A percentile compares a stretch with the other conserved stretches of the same genome.
These are phyloP conservation scores for Sylvia borin DNA, from an alignment of 2,797 vertebrate species.

Conservation along the genomic window DNA sequence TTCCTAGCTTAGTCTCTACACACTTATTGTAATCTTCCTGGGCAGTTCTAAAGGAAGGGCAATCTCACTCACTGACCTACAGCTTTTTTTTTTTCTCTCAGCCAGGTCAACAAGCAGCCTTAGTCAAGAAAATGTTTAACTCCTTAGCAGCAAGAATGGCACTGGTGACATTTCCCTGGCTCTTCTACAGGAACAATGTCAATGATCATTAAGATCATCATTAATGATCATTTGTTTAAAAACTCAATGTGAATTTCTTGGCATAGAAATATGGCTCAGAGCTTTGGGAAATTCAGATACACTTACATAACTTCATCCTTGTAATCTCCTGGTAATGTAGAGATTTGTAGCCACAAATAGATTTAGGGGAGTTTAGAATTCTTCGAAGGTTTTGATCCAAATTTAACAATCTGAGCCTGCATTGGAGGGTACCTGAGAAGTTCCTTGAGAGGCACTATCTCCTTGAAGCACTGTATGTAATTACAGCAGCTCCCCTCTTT, in stretches of 20 bases:
- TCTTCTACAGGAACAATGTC: not conserved
- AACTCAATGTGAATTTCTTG: constrained; percentile 13
- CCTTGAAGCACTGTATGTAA: not conserved
- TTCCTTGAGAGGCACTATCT: not conserved
- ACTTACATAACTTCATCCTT: not conserved
- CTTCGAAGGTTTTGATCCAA: not conserved
- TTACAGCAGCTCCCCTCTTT: not conserved
- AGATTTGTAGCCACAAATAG: not conserved
- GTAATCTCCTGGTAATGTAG: not conserved
- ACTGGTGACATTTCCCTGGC: not conserved
- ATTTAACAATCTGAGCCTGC: not conserved
- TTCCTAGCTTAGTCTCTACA: constrained; percentile 11
- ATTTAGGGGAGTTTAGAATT: not conserved
- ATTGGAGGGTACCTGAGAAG: not conserved
- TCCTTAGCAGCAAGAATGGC: not conserved
- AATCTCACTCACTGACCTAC: not conserved
- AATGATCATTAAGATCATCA: constrained; percentile 15
- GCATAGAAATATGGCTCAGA: not conserved
- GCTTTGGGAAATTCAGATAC: constrained; percentile 14
- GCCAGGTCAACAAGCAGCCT: constrained; percentile 11
- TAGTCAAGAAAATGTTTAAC: constrained; percentile 44
- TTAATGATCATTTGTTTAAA: constrained; percentile 49
- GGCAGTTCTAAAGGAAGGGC: constrained; percentile 13
- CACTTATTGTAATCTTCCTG: constrained; percentile 22
- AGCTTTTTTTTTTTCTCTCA: constrained; percentile 19